Evolutionary conservation across 2,113 vertebrate species (phyloP), one percentile per base, ranked within the genome.

Genomic region (Nanorana parkeri): DNA sequence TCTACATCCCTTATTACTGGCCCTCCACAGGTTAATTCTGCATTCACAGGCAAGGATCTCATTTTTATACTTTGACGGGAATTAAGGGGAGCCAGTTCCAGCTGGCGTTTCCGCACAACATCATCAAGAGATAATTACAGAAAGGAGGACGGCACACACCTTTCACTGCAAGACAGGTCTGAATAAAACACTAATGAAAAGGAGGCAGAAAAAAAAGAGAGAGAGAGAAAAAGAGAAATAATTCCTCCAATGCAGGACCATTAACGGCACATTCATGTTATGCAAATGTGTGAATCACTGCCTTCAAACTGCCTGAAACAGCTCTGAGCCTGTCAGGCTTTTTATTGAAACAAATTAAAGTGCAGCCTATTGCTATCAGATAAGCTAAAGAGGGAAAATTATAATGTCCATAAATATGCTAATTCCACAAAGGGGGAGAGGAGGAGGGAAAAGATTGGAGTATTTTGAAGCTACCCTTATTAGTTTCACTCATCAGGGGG

Each of bases 141-240:
- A 83, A 83, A 41, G 72, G 80, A 83, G 80, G 80, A 76, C 47
- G 71, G 80, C 72, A 29, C 80, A 76, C 80, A 83, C 80, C 80
- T 83, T 83, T 83, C 72, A 83, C 80, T 68, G 61, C 71, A 68
- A 83, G 80, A 83, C 80, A 83, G 80, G 80, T 83, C 80, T 83
- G 80, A 83, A 83, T 83, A 83, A 83, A 83, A 68, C 80, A 65
- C 72, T 83, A 83, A 83, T 83, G 80, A 83, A 76, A 83, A 83
- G 72, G 63, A 76, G 72, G 64, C 17, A 51, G n/a, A 28, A 17
- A 20, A 21, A 78, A 78, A 77, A 60, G 17, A 58, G 28, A 36
- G 47, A 54, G 55, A 60, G 19, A 36, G 51, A 67, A 32, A 83
- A 76, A 65, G 61, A 74, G 51, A 76, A 83, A 76, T 68, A 76